A percentile compares a stretch with the other conserved stretches of the same genome.
phyloP scores from a whole-genome alignment of 37 sponge, comb jelly and placozoan species.

The Beroe forskalii region DNA sequence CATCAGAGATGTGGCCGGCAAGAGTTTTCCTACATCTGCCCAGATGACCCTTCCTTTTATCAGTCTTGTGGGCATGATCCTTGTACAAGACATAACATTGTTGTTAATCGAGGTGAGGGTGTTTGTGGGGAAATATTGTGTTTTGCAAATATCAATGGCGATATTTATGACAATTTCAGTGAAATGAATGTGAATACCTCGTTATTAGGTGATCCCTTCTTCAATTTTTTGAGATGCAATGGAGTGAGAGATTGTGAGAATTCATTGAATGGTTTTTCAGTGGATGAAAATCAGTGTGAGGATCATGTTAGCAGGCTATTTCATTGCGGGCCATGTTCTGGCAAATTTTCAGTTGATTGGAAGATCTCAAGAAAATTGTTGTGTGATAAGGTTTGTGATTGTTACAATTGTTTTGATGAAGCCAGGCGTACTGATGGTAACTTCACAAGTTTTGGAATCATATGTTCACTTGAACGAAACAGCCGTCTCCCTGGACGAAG shows the following conservation, averaged over 20 bases:
- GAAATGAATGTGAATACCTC: background rate
- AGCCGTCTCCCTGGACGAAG: background rate
- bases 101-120: background rate
- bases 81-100: background rate
- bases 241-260: background rate
- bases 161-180: background rate
- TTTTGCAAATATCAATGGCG: background rate
- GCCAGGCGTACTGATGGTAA: background rate
- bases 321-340: background rate
- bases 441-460: background rate
- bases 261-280: background rate
- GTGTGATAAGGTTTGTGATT: background rate
- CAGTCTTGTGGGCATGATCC: background rate
- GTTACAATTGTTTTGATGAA: background rate
- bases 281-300: background rate
- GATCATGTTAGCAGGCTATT: background rate
- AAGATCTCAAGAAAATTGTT: background rate
- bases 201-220: too few relatives aligned
- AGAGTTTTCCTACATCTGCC: background rate
- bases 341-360: background rate
- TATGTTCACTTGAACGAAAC: too few relatives aligned
- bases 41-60: background rate
- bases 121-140: background rate
- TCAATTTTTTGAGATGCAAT: too few relatives aligned
- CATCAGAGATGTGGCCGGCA: background rate